These are phyloP conservation scores for Brenthis daphne DNA, from an alignment of 2,888 invertebrate genomes.

Conservation along the genomic window DNA sequence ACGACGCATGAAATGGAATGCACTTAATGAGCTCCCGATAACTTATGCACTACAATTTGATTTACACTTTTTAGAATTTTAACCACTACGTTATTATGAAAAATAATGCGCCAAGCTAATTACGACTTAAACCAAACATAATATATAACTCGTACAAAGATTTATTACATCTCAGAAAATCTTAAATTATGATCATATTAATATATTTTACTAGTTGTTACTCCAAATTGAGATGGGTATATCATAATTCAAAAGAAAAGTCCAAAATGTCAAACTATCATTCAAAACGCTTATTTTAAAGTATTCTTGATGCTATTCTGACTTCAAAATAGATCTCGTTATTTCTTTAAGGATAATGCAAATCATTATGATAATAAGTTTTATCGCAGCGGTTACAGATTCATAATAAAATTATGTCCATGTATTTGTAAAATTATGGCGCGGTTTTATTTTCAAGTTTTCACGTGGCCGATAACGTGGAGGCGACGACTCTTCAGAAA, in stretches of 20 bases:
- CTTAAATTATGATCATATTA: constrained; percentile 45
- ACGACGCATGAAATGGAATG: constrained; percentile 53
- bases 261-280: constrained; percentile 21
- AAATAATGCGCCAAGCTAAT: constrained; percentile 73
- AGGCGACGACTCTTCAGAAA: constrained; percentile 48
- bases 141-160: constrained; percentile 59
- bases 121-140: constrained; percentile 67
- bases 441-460: constrained; percentile 51
- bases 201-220: constrained; percentile 37
- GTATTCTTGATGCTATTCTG: constrained; percentile 44
- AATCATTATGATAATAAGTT: constrained; percentile 58
- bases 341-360: constrained; percentile 49
- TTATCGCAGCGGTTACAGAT: constrained; percentile 60
- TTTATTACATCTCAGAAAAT: constrained; percentile 47
- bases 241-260: constrained; percentile 12
- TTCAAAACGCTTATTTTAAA: constrained; percentile 40
- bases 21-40: constrained; percentile 70
- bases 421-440: constrained; percentile 57
- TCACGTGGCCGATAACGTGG: constrained; percentile 68
- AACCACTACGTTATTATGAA: constrained; percentile 63
- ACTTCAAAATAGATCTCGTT: constrained; percentile 49
- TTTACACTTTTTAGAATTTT: constrained; percentile 74
- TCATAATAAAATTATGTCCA: constrained; percentile 69
- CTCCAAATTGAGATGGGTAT: neutral
- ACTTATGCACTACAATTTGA: constrained; percentile 71